Evolutionary conservation across 30 jellyfish, hydroid and myxozoan genomes (phyloP), one percentile per base, ranked within the genome.

Genomic region (Rhopilema esculentum): DNA sequence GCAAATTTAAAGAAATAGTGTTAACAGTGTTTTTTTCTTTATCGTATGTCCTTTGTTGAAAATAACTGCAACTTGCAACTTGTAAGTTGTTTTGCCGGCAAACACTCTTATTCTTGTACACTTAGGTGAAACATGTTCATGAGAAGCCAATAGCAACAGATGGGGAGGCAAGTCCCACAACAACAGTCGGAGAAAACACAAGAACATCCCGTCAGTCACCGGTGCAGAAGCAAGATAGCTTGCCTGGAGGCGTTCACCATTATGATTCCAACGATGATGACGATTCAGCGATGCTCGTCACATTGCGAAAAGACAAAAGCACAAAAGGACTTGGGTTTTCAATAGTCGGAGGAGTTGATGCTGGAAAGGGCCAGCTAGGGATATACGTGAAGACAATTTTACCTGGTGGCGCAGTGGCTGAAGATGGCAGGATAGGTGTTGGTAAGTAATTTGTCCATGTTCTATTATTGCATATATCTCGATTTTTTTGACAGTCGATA

Each of bases 381-480:
- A 88, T 92, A 52, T 75, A 71, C 50, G 92, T 93, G 40, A 93
- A 88, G 65, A 88, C 88, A 8, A 93, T 93, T 17, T 53, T 93
- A 26, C 96, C 97, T 8, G 97, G 96, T 17, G 98, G 98, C 15
- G 88, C 93, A 2, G 98, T 88, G 29, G 96, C 96, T 1, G 96
- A 78, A 31, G 97, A 93, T 83, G 98, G 98, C 75, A 77, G 97
- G 27, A 77, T 93, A 20, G 73, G 69, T 49, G 86, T 93, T 31
- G 98, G 98, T 93, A 64, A 83, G 96, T 1, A 31, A 1, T 26
- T 50, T 76, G 17, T 33, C 27, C 22, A 66, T 20, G 24, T 17
- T 17, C 29, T 63, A 6, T 63, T 24, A 2, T 7, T 63, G 57
- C 9, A 40, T 40, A n/a, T n/a, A n/a, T n/a, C n/a, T n/a, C n/a